These are phyloP conservation scores for Ophiodon elongatus DNA, from an alignment of 2,113 vertebrate species.

Conservation along the genomic window DNA sequence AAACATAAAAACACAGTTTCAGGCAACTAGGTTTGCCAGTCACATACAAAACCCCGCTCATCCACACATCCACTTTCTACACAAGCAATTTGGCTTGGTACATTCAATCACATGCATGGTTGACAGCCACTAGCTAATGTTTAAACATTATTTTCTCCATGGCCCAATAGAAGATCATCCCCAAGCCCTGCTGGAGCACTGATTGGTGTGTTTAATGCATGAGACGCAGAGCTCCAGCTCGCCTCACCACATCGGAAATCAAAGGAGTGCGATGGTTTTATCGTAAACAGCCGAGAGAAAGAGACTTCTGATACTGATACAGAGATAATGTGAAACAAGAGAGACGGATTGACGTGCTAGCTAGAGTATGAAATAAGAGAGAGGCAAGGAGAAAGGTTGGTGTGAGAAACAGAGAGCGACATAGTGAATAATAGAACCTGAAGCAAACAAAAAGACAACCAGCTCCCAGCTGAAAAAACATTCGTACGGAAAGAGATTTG, in stretches of 20 bases:
- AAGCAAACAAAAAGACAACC: conserved; percentile 15
- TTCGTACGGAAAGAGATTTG: neutral
- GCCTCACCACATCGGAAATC: conserved; percentile 38
- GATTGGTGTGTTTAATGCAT: conserved; percentile 36
- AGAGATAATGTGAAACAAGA: conserved; percentile 16
- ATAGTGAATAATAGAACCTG: conserved; percentile 16
- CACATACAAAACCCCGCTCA: neutral
- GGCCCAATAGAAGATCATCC: conserved; percentile 18
- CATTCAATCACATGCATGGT: conserved; percentile 47
- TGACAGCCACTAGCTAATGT: conserved; percentile 37
- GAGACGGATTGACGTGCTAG: neutral
- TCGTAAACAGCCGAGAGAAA: conserved; percentile 28
- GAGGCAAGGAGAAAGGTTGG: neutral
- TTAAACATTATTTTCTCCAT: conserved; percentile 36
- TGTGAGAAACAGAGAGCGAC: neutral
- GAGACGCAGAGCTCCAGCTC: neutral
- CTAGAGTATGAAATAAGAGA: neutral
- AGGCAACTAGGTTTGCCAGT: neutral
- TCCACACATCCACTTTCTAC: neutral
- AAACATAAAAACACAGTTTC: conserved; percentile 3
- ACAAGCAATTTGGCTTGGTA: neutral
- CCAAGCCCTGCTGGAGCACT: neutral
- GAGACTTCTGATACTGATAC: neutral
- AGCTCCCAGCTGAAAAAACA: conserved; percentile 24
- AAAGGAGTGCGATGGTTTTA: neutral